Conservation (phyloP, 2,113 vertebrate species). For the Atractosteus spatula region DNA sequence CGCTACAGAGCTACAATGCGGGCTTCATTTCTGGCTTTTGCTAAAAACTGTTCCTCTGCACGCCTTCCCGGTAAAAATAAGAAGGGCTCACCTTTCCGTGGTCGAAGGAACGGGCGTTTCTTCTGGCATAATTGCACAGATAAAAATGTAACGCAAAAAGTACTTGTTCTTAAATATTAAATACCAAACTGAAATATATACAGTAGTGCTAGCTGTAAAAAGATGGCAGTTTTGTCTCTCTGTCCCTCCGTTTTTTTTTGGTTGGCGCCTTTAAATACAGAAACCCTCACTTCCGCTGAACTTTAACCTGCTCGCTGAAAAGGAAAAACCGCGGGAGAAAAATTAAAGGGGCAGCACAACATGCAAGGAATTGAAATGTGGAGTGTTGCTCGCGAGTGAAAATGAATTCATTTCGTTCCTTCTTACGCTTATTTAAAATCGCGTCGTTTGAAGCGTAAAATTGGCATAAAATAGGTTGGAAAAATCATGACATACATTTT, state of each 20-base stretch:
- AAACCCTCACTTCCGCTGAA: slow-evolving; percentile 61
- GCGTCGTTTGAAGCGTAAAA: too few species aligned
- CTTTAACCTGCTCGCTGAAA: slow-evolving; percentile 27
- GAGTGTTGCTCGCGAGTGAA: too few species aligned
- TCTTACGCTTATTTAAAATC: too few species aligned
- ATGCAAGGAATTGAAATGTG: too few species aligned
- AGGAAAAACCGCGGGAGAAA: slow-evolving; percentile 60
- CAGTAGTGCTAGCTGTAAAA: background rate
- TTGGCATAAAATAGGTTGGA: too few species aligned
- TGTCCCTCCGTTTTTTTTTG: slow-evolving; percentile 32
- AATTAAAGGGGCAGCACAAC: slow-evolving; percentile 53
- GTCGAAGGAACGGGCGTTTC: slow-evolving; percentile 51
- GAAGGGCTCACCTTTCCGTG: slow-evolving; percentile 48
- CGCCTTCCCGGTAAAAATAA: too few species aligned
- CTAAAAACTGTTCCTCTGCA: too few species aligned
- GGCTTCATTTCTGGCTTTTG: too few species aligned
- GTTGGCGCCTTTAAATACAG: slow-evolving; percentile 76
- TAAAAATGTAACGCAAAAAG: background rate
- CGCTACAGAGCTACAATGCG: too few species aligned
- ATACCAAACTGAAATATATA: background rate
- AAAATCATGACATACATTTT: too few species aligned
- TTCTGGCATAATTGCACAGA: slow-evolving; percentile 57
- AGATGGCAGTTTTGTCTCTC: slow-evolving; percentile 30
- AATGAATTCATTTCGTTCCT: too few species aligned
- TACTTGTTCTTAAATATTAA: background rate